A percentile compares a stretch with the other conserved stretches of the same genome.
phyloP scores from a whole-genome alignment of 2,113 vertebrate genomes.

The Pagrus major region DNA sequence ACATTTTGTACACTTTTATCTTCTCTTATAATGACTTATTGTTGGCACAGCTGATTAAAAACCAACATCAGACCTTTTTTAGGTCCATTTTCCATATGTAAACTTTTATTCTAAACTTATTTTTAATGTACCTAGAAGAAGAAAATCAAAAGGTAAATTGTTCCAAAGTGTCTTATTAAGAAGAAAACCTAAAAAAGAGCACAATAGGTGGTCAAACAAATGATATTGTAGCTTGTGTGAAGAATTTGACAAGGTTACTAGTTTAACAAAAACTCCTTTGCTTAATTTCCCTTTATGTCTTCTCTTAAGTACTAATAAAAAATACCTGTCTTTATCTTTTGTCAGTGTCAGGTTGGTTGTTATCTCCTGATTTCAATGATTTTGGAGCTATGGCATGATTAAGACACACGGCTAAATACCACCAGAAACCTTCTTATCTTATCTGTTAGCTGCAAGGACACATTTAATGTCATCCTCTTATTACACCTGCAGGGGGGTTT shows the following conservation, averaged over 20 bases:
- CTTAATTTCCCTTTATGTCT: slow-evolving; percentile 46
- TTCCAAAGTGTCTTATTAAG: slow-evolving; percentile 27
- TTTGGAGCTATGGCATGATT: slow-evolving; percentile 19
- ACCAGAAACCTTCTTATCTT: slow-evolving; percentile 17
- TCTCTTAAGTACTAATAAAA: slow-evolving; percentile 47
- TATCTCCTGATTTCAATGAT: slow-evolving; percentile 35
- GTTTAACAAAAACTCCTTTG: slow-evolving; percentile 25
- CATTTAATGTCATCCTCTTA: neutral
- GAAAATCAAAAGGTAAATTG: slow-evolving; percentile 31
- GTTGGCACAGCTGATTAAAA: slow-evolving; percentile 33
- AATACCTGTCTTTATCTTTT: slow-evolving; percentile 46
- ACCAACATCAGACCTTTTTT: slow-evolving; percentile 32
- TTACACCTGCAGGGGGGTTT: neutral
- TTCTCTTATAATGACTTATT: slow-evolving; percentile 44
- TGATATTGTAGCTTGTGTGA: slow-evolving; percentile 35
- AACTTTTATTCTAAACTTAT: slow-evolving; percentile 23
- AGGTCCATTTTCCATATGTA: slow-evolving; percentile 2
- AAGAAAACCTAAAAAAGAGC: slow-evolving; percentile 3
- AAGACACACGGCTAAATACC: neutral
- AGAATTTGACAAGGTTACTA: slow-evolving; percentile 40
- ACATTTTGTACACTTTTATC: slow-evolving; percentile 33
- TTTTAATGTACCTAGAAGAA: slow-evolving; percentile 2
- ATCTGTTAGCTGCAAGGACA: slow-evolving; percentile 6
- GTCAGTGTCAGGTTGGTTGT: slow-evolving; percentile 45
- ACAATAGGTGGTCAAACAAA: slow-evolving; percentile 33